phyloP scores from a whole-genome alignment of 1,140 invertebrate genomes.

The Drosophila azteca region DNA sequence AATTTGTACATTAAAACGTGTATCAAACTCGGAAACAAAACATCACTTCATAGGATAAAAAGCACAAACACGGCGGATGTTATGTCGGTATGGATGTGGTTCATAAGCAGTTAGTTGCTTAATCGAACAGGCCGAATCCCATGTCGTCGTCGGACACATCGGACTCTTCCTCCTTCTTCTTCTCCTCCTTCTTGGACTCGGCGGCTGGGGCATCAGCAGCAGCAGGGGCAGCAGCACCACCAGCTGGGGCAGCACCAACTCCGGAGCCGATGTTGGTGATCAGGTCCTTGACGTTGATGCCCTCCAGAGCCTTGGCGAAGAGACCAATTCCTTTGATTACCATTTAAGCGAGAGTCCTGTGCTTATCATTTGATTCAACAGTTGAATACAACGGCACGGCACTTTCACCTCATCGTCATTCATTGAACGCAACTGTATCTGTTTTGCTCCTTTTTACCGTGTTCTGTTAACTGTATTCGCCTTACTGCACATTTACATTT shows the following conservation, averaged over 20 bases:
- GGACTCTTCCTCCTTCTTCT: constrained; percentile 92
- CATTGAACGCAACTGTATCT: too few species aligned
- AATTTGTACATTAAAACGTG: constrained; percentile 81
- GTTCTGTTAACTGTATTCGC: too few species aligned
- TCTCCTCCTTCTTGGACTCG: constrained; percentile 89
- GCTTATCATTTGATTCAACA: too few species aligned
- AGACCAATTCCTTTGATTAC: constrained; percentile 86
- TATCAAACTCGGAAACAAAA: constrained; percentile 63
- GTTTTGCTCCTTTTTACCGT: too few species aligned
- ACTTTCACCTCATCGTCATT: too few species aligned
- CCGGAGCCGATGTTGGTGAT: constrained; percentile 97
- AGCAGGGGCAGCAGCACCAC: constrained; percentile 87
- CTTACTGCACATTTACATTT: too few species aligned
- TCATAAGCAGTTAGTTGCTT: constrained; percentile 79
- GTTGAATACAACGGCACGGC: too few species aligned
- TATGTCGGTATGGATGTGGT: constrained; percentile 31
- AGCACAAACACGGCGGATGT: constrained; percentile 52
- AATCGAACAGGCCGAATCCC: constrained; percentile 95
- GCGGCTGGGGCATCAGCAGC: constrained; percentile 88
- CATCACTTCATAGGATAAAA: constrained; percentile 36
- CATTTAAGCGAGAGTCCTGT: too few species aligned
- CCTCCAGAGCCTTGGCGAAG: constrained; percentile 98
- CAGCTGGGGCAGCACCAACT: constrained; percentile 92
- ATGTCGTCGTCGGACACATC: constrained; percentile 97
- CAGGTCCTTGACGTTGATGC: constrained; percentile 96